These are phyloP conservation scores for Cuniculus paca DNA, from an alignment of 2,797 vertebrate genomes.

Conservation along the genomic window DNA sequence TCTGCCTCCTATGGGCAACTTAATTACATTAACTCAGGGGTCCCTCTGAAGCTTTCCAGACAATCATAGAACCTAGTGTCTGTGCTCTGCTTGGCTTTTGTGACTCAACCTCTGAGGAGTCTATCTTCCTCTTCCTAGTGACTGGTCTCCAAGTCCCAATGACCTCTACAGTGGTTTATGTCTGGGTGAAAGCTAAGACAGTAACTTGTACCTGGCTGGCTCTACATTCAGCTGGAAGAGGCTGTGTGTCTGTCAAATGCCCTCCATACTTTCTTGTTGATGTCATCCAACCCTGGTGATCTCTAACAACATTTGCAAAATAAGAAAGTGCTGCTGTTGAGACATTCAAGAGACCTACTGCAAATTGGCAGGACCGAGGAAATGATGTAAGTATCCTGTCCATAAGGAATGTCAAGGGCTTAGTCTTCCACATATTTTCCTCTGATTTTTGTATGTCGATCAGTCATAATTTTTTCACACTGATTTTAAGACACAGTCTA, in stretches of 20 bases:
- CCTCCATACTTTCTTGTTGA: background rate
- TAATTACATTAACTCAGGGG: too few species aligned
- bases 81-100: background rate
- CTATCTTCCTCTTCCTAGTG: too few species aligned
- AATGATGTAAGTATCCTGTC: background rate
- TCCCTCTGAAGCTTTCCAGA: too few species aligned
- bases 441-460: background rate
- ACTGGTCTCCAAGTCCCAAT: background rate
- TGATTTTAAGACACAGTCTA: background rate
- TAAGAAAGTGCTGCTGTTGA: background rate
- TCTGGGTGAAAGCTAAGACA: background rate
- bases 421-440: background rate
- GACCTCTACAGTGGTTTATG: too few species aligned
- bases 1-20: background rate
- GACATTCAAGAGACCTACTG: background rate
- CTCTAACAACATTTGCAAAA: background rate
- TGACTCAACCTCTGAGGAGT: background rate
- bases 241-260: too few species aligned
- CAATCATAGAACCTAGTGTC: background rate
- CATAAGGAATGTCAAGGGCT: background rate
- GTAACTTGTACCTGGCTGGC: too few species aligned
- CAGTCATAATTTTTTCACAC: background rate
- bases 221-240: background rate
- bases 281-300: background rate
- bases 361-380: background rate